Evolutionary conservation across 2,888 invertebrate species (phyloP).

Genomic region (Euclidia mi): DNA sequence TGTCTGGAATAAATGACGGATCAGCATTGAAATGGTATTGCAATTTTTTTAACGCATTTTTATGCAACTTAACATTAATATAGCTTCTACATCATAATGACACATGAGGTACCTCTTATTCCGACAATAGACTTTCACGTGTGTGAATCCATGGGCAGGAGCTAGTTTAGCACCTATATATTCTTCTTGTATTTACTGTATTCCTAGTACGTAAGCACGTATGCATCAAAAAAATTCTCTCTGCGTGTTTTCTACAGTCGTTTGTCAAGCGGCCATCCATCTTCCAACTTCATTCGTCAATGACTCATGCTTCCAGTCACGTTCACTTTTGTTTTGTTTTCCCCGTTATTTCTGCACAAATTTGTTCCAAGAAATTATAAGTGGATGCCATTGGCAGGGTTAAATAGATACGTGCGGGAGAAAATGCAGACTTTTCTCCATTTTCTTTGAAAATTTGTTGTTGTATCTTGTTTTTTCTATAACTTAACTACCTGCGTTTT

Average conservation of each 20-base stretch:
- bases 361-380: constrained; percentile 17
- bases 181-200: background rate
- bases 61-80: too few species aligned
- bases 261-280: constrained; percentile 78
- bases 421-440: background rate
- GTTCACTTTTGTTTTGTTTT: constrained; percentile 44
- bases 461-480: too few species aligned
- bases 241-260: constrained; percentile 63
- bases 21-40: too few species aligned
- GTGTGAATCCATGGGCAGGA: too few species aligned
- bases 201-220: background rate
- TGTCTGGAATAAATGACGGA: too few species aligned
- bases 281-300: constrained; percentile 77
- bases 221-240: constrained; percentile 38
- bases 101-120: too few species aligned
- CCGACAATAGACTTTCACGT: too few species aligned
- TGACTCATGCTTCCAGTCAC: constrained; percentile 49
- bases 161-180: too few species aligned
- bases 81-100: too few species aligned
- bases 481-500: too few species aligned
- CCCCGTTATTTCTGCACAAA: constrained; percentile 17
- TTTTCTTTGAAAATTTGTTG: too few species aligned
- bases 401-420: background rate
- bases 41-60: too few species aligned
- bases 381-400: constrained; percentile 4